A percentile compares a stretch with the other conserved stretches of the same genome.
Conservation (phyloP, 2,113 vertebrate species). For the Trinectes maculatus region DNA sequence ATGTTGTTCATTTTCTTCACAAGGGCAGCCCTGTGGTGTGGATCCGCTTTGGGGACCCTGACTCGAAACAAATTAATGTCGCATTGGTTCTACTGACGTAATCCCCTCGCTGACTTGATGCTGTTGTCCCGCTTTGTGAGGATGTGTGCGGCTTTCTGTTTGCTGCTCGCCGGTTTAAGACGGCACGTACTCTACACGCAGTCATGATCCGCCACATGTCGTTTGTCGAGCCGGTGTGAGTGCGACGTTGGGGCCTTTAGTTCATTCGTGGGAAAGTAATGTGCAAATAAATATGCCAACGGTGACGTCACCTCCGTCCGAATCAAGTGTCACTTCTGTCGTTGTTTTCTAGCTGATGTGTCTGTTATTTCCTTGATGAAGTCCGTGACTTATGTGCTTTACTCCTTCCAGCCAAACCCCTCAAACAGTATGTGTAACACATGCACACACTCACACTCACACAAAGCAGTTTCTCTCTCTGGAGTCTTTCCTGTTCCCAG, state of each 20-base stretch:
- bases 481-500: too few species aligned
- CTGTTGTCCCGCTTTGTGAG: slow-evolving; percentile 24
- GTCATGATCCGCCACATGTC: slow-evolving; percentile 17
- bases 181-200: not conserved
- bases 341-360: slow-evolving; percentile 19
- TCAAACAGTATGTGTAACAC: too few species aligned
- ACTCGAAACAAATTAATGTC: slow-evolving; percentile 39
- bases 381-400: not conserved
- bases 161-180: slow-evolving; percentile 20
- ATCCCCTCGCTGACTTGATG: slow-evolving; percentile 20
- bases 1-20: slow-evolving; percentile 65
- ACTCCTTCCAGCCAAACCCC: not conserved
- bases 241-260: not conserved
- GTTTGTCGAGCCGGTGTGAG: slow-evolving; percentile 32
- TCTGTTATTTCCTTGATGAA: slow-evolving; percentile 14
- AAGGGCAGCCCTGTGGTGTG: slow-evolving; percentile 25
- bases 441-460: too few species aligned
- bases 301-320: slow-evolving; percentile 23
- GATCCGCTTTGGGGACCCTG: slow-evolving; percentile 34
- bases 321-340: slow-evolving; percentile 2
- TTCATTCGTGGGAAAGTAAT: slow-evolving; percentile 27
- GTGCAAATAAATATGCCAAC: slow-evolving; percentile 64
- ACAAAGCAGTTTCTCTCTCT: too few species aligned
- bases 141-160: slow-evolving; percentile 9
- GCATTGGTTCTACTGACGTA: slow-evolving; percentile 41